Evolutionary conservation across 2,888 invertebrate species (phyloP).

Genomic region (Axea sp.): DNA sequence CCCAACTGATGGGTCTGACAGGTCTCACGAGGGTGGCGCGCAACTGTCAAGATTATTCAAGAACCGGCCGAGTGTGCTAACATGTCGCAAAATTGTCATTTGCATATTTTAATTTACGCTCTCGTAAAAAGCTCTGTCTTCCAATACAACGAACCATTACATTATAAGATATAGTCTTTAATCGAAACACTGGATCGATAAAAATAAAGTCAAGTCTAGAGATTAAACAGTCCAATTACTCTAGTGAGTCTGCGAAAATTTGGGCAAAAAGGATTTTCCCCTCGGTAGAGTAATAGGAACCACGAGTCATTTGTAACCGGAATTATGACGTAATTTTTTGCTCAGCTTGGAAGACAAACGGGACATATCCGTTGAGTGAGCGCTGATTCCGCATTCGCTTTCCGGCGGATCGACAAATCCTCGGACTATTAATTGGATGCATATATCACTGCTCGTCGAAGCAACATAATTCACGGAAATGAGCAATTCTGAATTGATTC

Average conservation of each 20-base stretch:
- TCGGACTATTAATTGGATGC: constrained; percentile 73
- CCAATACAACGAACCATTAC: constrained; percentile 4
- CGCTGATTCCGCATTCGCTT: constrained; percentile 70
- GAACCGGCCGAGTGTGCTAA: constrained; percentile 23
- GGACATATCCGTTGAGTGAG: constrained; percentile 32
- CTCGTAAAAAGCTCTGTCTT: constrained; percentile 64
- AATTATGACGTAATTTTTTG: constrained; percentile 56
- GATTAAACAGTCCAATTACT: constrained; percentile 48
- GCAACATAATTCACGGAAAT: constrained; percentile 71
- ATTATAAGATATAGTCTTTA: constrained; percentile 2
- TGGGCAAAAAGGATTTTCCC: constrained; percentile 22
- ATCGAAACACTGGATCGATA: constrained; percentile 41
- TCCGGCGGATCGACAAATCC: constrained; percentile 71
- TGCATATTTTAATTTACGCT: constrained; percentile 77
- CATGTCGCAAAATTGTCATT: constrained; percentile 66
- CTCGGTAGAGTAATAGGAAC: constrained; percentile 24
- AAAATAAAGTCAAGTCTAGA: constrained; percentile 14
- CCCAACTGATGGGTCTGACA: constrained; percentile 34
- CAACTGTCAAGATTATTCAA: constrained; percentile 49
- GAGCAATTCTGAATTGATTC: constrained; percentile 28
- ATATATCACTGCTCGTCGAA: constrained; percentile 69
- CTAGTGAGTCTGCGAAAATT: constrained; percentile 17
- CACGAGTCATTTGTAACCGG: constrained; percentile 45
- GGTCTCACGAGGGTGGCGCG: constrained; percentile 31
- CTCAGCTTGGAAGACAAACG: constrained; percentile 44